Evolutionary conservation across 2,113 vertebrate genomes (phyloP).

Genomic region (Rutilus rutilus): DNA sequence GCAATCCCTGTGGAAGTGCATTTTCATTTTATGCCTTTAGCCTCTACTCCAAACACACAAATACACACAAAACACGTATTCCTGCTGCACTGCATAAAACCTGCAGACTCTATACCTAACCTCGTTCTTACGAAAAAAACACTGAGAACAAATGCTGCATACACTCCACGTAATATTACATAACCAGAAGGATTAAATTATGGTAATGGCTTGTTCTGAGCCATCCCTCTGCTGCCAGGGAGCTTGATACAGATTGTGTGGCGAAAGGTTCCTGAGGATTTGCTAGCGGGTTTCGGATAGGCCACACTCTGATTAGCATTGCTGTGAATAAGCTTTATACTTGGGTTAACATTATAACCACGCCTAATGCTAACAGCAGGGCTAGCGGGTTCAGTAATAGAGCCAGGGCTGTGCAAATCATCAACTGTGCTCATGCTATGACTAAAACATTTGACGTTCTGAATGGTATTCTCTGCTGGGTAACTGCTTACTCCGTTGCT

Average conservation of each 20-base stretch:
- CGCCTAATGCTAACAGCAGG: background rate
- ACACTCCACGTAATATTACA: background rate
- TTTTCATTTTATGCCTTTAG: background rate
- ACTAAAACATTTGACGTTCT: background rate
- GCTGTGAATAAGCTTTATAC: background rate
- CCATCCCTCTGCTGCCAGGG: slow-evolving; percentile 70
- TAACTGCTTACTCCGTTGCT: background rate
- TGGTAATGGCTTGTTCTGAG: slow-evolving; percentile 57
- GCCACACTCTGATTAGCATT: background rate
- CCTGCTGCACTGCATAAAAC: background rate
- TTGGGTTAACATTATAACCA: background rate
- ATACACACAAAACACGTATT: background rate
- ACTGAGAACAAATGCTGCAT: background rate
- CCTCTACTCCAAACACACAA: background rate
- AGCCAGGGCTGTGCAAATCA: background rate
- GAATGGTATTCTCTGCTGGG: background rate
- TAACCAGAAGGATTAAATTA: background rate
- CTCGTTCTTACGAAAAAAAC: background rate
- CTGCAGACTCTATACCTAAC: background rate
- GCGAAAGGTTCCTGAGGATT: slow-evolving; percentile 60
- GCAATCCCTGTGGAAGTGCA: background rate
- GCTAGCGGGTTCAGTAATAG: background rate
- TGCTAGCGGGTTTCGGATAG: slow-evolving; percentile 52
- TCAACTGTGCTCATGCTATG: background rate
- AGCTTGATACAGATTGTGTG: slow-evolving; percentile 76